These are phyloP conservation scores for Clarias macrocephalus DNA, from an alignment of 2,113 vertebrate genomes.

Conservation along the genomic window DNA sequence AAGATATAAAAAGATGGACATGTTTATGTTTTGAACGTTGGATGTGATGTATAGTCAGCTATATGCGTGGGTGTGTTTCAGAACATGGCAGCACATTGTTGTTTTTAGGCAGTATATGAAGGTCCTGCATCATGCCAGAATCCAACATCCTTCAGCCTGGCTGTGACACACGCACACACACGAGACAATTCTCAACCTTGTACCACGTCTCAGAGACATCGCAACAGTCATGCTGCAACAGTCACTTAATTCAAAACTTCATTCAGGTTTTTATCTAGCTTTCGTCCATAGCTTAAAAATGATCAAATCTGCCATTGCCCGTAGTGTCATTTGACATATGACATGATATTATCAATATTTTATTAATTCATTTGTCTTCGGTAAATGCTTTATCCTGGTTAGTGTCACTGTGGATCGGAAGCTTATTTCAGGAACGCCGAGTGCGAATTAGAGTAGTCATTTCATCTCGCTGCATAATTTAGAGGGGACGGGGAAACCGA, in stretches of 20 bases:
- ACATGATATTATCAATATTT: background rate
- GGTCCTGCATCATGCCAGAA: background rate
- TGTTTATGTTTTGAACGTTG: background rate
- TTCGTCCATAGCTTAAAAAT: background rate
- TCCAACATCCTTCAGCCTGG: conserved; percentile 1
- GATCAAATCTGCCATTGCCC: background rate
- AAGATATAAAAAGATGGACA: background rate
- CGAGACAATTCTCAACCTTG: background rate
- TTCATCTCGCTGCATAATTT: background rate
- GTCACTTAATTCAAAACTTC: background rate
- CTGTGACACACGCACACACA: background rate
- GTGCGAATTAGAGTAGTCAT: background rate
- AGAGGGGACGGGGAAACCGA: background rate
- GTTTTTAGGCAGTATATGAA: conserved; percentile 21
- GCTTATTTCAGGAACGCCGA: background rate
- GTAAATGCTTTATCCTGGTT: background rate
- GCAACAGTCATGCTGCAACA: background rate
- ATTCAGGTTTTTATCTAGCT: background rate
- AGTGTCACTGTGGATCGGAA: background rate
- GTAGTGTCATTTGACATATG: background rate
- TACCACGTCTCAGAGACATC: background rate
- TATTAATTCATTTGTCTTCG: background rate
- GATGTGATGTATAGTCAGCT: conserved; percentile 5
- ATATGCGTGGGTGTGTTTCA: background rate
- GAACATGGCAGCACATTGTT: background rate